Conservation (phyloP, 2,797 vertebrate genomes). For the Numenius phaeopus region DNA sequence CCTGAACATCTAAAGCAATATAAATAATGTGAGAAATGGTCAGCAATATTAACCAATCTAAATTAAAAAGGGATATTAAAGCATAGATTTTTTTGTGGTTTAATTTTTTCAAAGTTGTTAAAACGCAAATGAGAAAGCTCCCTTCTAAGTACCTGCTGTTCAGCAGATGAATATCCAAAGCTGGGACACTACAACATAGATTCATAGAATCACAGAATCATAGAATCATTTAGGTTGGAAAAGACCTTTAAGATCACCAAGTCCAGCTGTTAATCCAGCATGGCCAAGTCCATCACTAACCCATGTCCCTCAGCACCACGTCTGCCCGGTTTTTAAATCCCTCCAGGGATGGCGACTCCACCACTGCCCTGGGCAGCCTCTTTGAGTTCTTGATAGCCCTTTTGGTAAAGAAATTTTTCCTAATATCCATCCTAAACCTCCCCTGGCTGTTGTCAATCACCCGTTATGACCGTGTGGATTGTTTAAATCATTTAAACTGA, state of each 20-base stretch:
- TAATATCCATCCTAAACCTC: background rate
- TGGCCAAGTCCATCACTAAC: no score
- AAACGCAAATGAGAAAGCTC: background rate
- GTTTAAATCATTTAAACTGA: background rate
- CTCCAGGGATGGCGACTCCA: background rate
- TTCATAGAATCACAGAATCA: background rate
- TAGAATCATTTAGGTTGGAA: background rate
- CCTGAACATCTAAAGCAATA: background rate
- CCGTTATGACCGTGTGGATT: background rate
- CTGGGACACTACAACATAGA: background rate
- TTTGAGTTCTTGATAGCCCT: background rate
- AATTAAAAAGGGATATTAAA: background rate
- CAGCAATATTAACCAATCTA: background rate
- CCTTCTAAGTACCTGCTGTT: background rate
- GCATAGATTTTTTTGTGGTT: background rate
- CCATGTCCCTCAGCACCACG: background rate
- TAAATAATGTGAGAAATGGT: background rate
- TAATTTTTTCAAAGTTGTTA: background rate
- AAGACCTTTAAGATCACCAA: background rate
- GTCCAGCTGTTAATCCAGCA: background rate
- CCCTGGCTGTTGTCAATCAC: background rate
- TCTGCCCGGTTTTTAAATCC: background rate
- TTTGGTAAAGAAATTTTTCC: background rate
- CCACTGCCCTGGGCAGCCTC: background rate
- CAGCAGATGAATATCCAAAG: background rate